Evolutionary conservation across 2,113 vertebrate species (phyloP).

Genomic region (Pandion haliaetus): DNA sequence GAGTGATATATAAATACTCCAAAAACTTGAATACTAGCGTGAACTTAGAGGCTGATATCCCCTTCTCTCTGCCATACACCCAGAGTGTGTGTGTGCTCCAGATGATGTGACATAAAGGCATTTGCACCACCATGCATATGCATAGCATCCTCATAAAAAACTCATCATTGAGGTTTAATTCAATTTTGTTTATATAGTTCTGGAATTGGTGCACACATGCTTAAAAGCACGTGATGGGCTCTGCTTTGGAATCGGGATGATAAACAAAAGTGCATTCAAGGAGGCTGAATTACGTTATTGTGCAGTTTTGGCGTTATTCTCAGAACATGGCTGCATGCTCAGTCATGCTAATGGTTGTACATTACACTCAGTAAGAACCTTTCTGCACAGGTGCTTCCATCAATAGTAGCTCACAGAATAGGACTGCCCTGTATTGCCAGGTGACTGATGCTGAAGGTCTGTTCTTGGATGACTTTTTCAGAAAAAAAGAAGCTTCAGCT

Average conservation of each 20-base stretch:
- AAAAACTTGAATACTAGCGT: neutral
- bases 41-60: neutral
- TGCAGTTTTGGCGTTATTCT: neutral
- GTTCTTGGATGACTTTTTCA: neutral
- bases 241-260: neutral
- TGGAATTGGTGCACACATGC: neutral
- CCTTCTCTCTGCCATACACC: neutral
- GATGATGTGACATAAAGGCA: neutral
- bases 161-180: neutral
- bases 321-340: neutral
- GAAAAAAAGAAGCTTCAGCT: neutral
- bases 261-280: constrained; percentile 16
- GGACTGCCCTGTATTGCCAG: neutral
- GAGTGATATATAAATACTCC: neutral
- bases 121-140: neutral
- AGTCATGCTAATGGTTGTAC: neutral
- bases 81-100: neutral
- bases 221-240: neutral
- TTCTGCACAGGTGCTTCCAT: neutral
- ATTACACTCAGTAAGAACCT: neutral
- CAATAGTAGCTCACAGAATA: neutral
- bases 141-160: neutral
- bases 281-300: neutral
- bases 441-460: neutral
- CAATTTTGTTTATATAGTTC: neutral